A percentile compares a stretch with the other conserved stretches of the same genome.
Evolutionary conservation across 2,888 invertebrate species (phyloP).

Genomic region (Ashinkailepas kermadecensis): DNA sequence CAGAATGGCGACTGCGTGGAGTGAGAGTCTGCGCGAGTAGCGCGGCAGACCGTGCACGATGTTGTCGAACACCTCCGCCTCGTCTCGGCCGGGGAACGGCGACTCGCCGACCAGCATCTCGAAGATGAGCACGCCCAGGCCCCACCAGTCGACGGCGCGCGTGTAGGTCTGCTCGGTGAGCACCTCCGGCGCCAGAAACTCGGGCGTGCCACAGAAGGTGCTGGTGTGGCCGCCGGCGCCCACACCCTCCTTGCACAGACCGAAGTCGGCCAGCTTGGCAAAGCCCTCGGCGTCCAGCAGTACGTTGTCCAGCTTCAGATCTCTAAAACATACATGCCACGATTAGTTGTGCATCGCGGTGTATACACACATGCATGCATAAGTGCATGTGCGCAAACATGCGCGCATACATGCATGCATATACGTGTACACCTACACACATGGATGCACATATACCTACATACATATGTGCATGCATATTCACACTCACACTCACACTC

Average conservation of each 20-base stretch:
- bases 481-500: no score
- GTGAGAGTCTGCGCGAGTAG: constrained; percentile 92
- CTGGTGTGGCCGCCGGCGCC: constrained; percentile 95
- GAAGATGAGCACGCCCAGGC: constrained; percentile 95
- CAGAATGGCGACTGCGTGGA: constrained; percentile 99
- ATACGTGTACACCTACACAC: no score
- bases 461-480: no score
- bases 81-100: constrained; percentile 98
- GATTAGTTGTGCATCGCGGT: no score
- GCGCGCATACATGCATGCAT: no score
- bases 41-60: constrained; percentile 99
- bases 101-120: constrained; percentile 99
- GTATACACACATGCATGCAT: no score
- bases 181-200: constrained; percentile 96
- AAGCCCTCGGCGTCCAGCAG: constrained; percentile 96
- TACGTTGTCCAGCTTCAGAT: constrained; percentile 96
- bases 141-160: constrained; percentile 99
- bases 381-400: no score
- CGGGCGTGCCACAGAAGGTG: constrained; percentile 98
- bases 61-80: constrained; percentile 99
- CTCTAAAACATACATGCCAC: constrained; percentile 47
- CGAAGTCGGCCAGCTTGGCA: constrained; percentile 99
- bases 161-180: constrained; percentile 97
- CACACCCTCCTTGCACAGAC: constrained; percentile 98
- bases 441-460: no score